phyloP scores from a whole-genome alignment of 1,140 invertebrate genomes.

The Drosophila guanche region DNA sequence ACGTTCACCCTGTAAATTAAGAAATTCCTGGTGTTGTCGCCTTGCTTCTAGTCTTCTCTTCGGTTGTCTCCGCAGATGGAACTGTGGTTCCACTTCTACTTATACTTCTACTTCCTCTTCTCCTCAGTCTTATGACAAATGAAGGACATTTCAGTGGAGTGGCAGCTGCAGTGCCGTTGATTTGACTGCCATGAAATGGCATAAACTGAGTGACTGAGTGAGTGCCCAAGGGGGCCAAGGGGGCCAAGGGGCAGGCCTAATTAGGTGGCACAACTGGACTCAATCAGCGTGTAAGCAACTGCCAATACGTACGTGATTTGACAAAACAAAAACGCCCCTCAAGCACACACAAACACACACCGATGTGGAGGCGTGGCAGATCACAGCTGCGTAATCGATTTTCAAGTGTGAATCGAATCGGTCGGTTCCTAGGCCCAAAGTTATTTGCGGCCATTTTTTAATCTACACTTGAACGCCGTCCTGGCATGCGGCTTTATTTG shows the following conservation, averaged over 20 bases:
- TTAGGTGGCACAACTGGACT: constrained; percentile 48
- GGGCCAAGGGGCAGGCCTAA: constrained; percentile 45
- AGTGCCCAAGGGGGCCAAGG: neutral
- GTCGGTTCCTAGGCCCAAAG: constrained; percentile 42
- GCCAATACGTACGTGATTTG: constrained; percentile 65
- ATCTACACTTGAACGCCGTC: constrained; percentile 74
- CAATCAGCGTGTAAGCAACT: constrained; percentile 59
- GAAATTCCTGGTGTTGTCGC: constrained; percentile 66
- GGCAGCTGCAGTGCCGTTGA: constrained; percentile 47
- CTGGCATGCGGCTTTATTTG: constrained; percentile 72
- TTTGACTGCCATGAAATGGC: constrained; percentile 69
- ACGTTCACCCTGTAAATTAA: constrained; percentile 65
- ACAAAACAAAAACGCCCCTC: constrained; percentile 36
- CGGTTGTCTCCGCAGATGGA: constrained; percentile 53
- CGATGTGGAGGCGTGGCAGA: constrained; percentile 28
- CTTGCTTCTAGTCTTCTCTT: constrained; percentile 67
- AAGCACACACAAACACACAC: constrained; percentile 4
- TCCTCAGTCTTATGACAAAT: constrained; percentile 57
- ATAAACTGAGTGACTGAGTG: constrained; percentile 22
- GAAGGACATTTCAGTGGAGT: constrained; percentile 51
- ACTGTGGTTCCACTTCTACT: neutral
- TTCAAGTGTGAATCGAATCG: constrained; percentile 56
- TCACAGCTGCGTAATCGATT: constrained; percentile 71
- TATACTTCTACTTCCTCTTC: no score
- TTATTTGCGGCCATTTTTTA: constrained; percentile 79